A percentile compares a stretch with the other conserved stretches of the same genome.
Evolutionary conservation across 2,888 invertebrate genomes (phyloP).

Genomic region (Drosophila neotestacea): DNA sequence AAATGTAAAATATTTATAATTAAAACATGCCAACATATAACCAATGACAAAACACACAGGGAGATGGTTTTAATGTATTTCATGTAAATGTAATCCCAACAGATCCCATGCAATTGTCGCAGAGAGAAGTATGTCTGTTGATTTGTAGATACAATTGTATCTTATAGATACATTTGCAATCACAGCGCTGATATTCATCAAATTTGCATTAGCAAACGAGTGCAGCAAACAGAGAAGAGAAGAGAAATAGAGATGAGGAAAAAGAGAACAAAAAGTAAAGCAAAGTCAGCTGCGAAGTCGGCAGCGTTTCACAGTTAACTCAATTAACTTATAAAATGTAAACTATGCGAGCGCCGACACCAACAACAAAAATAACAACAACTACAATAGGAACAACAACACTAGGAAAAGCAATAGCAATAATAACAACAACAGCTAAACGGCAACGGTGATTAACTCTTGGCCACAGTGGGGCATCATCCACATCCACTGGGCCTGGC

Average conservation of each 20-base stretch:
- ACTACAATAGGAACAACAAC: slow-evolving; percentile 33
- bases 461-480: slow-evolving; percentile 57
- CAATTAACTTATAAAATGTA: slow-evolving; percentile 81
- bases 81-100: slow-evolving; percentile 18
- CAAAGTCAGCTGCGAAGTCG: slow-evolving; percentile 20
- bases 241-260: slow-evolving; percentile 21
- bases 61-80: slow-evolving; percentile 30
- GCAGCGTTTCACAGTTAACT: slow-evolving; percentile 82
- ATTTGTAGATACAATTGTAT: slow-evolving; percentile 34
- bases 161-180: slow-evolving; percentile 43
- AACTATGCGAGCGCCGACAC: slow-evolving; percentile 69
- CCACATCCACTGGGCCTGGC: slow-evolving; percentile 28
- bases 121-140: background rate
- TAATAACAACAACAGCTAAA: slow-evolving; percentile 53
- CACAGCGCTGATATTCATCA: slow-evolving; percentile 55
- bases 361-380: slow-evolving; percentile 44
- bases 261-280: slow-evolving; percentile 4
- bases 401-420: slow-evolving; percentile 34
- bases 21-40: slow-evolving; percentile 27
- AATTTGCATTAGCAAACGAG: slow-evolving; percentile 76
- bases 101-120: background rate
- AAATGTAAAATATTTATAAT: slow-evolving; percentile 44
- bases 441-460: slow-evolving; percentile 80
- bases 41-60: background rate
- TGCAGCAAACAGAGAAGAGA: slow-evolving; percentile 38